These are phyloP conservation scores for Octomys mimax DNA, from an alignment of 2,797 vertebrate genomes.

Conservation along the genomic window DNA sequence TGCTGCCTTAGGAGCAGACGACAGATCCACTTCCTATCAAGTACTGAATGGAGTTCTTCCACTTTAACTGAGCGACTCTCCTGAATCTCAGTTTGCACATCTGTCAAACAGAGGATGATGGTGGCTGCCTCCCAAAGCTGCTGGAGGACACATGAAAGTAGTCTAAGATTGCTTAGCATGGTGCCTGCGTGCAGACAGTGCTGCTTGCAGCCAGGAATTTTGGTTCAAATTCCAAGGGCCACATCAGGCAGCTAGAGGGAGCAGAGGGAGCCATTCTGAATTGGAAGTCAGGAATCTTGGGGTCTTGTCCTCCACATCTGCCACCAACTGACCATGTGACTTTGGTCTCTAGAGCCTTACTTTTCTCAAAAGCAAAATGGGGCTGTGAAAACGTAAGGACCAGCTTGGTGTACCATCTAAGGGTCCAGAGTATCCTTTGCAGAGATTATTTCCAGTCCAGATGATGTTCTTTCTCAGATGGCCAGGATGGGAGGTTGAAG, in stretches of 20 bases:
- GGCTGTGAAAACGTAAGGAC: neutral
- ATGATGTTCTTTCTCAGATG: neutral
- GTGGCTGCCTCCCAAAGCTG: neutral
- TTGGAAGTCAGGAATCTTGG: neutral
- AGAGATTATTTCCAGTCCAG: neutral
- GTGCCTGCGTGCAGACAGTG: fast-evolving
- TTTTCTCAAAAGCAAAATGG: slow-evolving; percentile 58
- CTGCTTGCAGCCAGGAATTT: neutral
- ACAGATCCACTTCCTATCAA: neutral
- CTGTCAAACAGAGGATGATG: neutral
- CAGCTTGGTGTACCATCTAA: neutral
- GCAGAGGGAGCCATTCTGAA: neutral
- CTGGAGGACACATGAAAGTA: neutral
- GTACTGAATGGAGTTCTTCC: neutral
- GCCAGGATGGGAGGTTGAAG: neutral
- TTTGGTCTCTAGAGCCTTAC: slow-evolving; percentile 23
- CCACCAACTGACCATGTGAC: neutral
- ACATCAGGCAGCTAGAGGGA: neutral
- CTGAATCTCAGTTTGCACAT: slow-evolving; percentile 24
- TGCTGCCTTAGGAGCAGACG: neutral
- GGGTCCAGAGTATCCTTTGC: neutral
- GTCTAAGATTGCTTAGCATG: fast-evolving
- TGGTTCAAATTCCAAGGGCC: neutral
- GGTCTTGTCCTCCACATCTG: neutral
- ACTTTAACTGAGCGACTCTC: neutral